Base-by-base conservation (phyloP, 2,113 vertebrate species). In the Anser brachyrhynchus region DNA sequence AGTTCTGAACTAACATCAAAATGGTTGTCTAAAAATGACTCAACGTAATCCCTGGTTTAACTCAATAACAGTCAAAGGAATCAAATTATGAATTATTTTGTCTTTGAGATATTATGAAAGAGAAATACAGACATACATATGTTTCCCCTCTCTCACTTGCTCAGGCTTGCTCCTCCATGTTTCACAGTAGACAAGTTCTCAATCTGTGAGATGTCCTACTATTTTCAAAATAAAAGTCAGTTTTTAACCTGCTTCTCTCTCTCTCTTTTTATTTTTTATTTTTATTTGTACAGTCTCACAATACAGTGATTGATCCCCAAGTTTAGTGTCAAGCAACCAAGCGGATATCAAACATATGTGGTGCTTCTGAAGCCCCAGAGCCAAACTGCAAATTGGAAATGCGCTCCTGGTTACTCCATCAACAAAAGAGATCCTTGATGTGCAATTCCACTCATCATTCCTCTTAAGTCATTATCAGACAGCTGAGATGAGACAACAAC, bases 351-450 rank as follows among this genome's bases (percentile, higher is more conserved):
- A 95, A 95, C 80, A 73, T 95, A 75, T 3, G 0, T 65, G 89
- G 61, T 35, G 67, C 78, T 97, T 97, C 96, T 93, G 95, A 97
- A 96, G 89, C 66, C 17, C 21, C 49, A 61, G 92, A 61, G 55
- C 91, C 84, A 93, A 97, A 90, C 95, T 96, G 96, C 96, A 98
- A 97, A 98, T 96, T 98, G 95, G 94, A 97, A 97, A 96, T 3
- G 71, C 55, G 20, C 91, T 96, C 94, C 90, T 96, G 93, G 93
- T 82, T 93, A 33, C 76, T 66, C 43, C 57, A 16, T 54, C 54
- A 31, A 97, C 95, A 97, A 96, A 97, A 88, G 83, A 94, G 73
- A 76, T 41, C 65, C 97, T 96, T 96, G 95, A 97, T 96, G 96
- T 97, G 93, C 91, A 87, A 82, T 95, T 97, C 92, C 89, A 91